phyloP scores from a whole-genome alignment of 2,113 vertebrate genomes.

The Ia io region DNA sequence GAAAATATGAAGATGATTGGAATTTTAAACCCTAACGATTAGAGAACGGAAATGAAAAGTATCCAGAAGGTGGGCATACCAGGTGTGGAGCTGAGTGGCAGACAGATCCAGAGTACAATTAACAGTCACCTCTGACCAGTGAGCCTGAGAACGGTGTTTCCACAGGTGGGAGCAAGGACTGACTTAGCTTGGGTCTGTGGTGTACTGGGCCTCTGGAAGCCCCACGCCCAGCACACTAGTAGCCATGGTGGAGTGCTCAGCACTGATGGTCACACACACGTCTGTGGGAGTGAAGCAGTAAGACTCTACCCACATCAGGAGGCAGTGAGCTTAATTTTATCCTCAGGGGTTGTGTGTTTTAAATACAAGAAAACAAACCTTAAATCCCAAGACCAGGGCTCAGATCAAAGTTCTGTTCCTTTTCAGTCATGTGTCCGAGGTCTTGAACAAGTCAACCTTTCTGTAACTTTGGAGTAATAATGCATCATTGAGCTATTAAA shows the following conservation, averaged over 20 bases:
- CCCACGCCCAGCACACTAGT: too few species aligned
- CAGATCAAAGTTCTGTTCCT: constrained; percentile 6
- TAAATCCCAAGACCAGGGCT: background rate
- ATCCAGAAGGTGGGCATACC: background rate
- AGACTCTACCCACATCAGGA: background rate
- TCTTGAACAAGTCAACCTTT: background rate
- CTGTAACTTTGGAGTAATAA: background rate
- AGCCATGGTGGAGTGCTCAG: background rate
- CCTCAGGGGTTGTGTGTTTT: background rate
- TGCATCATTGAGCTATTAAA: constrained; percentile 18
- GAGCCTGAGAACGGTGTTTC: background rate
- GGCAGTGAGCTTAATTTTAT: background rate
- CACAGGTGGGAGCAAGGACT: background rate
- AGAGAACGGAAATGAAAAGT: background rate
- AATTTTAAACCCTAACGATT: background rate
- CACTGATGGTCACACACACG: background rate
- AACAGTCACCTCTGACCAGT: background rate
- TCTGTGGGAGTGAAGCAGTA: background rate
- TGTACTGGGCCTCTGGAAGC: background rate
- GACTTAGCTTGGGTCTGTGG: background rate
- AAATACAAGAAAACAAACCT: constrained; percentile 12
- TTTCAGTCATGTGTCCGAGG: background rate
- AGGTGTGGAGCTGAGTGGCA: background rate
- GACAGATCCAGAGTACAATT: background rate
- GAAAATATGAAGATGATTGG: background rate